phyloP scores from a whole-genome alignment of 1,140 invertebrate species.

The Bombus polaris region DNA sequence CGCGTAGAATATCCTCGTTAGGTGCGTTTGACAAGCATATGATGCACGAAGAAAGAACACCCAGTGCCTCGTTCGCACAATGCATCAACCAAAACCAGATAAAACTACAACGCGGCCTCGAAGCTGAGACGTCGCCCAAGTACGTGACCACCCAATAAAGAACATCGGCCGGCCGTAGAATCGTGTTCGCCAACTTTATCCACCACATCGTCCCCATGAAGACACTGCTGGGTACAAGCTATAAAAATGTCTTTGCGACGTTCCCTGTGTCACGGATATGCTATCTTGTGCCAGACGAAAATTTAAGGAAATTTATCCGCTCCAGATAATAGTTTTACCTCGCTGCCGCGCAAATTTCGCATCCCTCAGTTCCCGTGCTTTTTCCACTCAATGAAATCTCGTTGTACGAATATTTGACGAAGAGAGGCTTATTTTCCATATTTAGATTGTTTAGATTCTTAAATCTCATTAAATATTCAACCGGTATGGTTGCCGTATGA shows the following conservation, averaged over 20 bases:
- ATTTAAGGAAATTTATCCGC: not conserved
- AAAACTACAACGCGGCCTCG: constrained; percentile 46
- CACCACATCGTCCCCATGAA: not conserved
- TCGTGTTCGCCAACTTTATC: constrained; percentile 53
- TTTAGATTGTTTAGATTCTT: too few relatives aligned
- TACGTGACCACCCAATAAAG: constrained; percentile 64
- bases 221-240: not conserved
- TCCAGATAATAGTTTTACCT: not conserved
- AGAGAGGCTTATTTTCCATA: rapidly evolving
- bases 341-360: not conserved
- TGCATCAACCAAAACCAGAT: constrained; percentile 35
- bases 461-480: too few relatives aligned
- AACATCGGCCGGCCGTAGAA: constrained; percentile 53
- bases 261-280: constrained; percentile 11
- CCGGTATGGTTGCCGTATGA: too few relatives aligned
- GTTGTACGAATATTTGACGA: too few relatives aligned
- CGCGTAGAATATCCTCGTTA: constrained; percentile 22
- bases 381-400: not conserved
- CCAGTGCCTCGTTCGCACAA: not conserved
- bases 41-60: not conserved
- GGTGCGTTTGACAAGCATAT: constrained; percentile 17
- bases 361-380: not conserved
- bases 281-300: not conserved
- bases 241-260: constrained; percentile 15
- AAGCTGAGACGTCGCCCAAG: constrained; percentile 52